Percentiles rank a stretch among this genome's conserved stretches.
Evolutionary conservation across 1,140 invertebrate species (phyloP).

Genomic region (Paracyclopina nana): DNA sequence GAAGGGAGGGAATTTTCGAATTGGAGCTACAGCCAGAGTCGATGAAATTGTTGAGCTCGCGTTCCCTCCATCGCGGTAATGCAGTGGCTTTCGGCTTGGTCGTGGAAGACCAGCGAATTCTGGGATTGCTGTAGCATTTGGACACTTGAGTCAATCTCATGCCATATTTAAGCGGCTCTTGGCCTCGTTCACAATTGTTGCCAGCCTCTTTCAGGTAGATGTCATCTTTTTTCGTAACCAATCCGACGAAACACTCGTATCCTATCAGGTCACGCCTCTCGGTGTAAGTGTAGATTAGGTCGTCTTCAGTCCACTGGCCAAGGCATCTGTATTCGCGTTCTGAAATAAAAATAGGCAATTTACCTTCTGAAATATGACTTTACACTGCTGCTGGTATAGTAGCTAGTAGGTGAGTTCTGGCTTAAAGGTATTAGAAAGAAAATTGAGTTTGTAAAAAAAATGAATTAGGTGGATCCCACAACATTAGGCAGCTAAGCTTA

Average conservation of each 20-base stretch:
- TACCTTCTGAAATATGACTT: conserved; percentile 1
- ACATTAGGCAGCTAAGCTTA: no score
- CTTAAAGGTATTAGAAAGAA: no score
- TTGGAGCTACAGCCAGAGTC: no score
- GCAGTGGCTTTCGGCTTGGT: neutral
- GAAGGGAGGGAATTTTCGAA: no score
- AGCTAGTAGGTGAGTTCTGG: neutral
- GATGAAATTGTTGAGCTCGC: conserved; percentile 5
- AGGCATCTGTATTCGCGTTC: conserved; percentile 46
- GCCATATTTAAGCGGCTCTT: conserved; percentile 38
- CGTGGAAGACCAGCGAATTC: neutral
- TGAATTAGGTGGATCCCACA: no score
- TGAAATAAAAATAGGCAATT: conserved; percentile 22
- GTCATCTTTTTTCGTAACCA: conserved; percentile 39
- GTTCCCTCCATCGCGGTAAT: neutral
- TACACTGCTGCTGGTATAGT: neutral
- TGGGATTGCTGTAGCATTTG: conserved; percentile 4
- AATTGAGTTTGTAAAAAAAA: no score
- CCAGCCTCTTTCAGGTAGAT: conserved; percentile 45
- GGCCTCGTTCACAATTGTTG: conserved; percentile 40
- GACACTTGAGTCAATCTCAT: conserved; percentile 34
- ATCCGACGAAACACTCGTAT: conserved; percentile 49
- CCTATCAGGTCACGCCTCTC: conserved; percentile 40
- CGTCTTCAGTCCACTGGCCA: conserved; percentile 45
- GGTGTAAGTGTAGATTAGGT: conserved; percentile 45